A percentile compares a stretch with the other conserved stretches of the same genome.
These are phyloP conservation scores for Calcarius lapponicus DNA, from an alignment of 2,797 vertebrate genomes.

Conservation along the genomic window DNA sequence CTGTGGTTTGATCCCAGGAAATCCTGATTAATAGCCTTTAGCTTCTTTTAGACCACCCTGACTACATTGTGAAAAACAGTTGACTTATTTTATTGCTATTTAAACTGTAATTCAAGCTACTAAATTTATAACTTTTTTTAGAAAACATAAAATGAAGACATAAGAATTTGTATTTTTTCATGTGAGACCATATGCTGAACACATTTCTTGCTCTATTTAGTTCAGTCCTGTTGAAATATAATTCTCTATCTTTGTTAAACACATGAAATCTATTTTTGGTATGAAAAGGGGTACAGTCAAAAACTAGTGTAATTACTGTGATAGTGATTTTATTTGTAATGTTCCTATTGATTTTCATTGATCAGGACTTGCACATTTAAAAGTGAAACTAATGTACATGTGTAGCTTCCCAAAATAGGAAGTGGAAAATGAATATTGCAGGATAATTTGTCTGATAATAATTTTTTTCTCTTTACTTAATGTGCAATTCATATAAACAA, in stretches of 20 bases:
- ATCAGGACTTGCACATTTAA: not conserved
- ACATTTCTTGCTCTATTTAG: constrained; percentile 31
- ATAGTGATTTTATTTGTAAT: not conserved
- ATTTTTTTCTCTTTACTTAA: not conserved
- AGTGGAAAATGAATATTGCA: not conserved
- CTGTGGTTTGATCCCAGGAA: constrained; percentile 77
- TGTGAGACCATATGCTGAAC: not conserved
- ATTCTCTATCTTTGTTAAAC: constrained; percentile 6
- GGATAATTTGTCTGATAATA: not conserved
- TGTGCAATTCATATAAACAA: not conserved
- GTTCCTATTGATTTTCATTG: not conserved
- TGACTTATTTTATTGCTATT: constrained; percentile 71
- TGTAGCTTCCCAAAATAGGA: not conserved
- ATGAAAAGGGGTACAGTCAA: not conserved
- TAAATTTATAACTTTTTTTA: constrained; percentile 42
- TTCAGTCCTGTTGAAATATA: not conserved
- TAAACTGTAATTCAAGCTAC: constrained; percentile 59
- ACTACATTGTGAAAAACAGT: constrained; percentile 68
- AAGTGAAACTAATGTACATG: not conserved
- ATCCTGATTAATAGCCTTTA: constrained; percentile 77
- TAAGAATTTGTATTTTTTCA: constrained; percentile 34
- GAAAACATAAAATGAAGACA: constrained; percentile 32
- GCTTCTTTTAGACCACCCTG: constrained; percentile 73
- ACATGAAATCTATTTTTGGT: not conserved
- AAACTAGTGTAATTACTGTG: not conserved